Conservation (phyloP, 2,888 invertebrate genomes). For the Cephus rjabovi region DNA sequence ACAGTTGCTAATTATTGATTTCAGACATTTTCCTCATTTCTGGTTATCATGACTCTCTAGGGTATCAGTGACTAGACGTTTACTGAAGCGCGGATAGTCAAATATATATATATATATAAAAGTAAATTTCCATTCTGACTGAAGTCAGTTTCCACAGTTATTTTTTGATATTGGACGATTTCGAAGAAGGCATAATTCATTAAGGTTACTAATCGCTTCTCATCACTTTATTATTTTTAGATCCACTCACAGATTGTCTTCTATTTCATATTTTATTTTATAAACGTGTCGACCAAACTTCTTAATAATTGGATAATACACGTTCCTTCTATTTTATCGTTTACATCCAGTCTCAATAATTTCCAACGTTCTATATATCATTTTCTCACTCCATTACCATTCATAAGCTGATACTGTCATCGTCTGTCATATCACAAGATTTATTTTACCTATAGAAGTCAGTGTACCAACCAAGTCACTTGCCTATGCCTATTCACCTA, state of each 20-base stretch:
- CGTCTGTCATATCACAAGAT: neutral
- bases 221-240: neutral
- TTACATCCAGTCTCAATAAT: neutral
- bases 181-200: neutral
- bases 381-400: neutral
- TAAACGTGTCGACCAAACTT: neutral
- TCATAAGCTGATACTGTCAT: neutral
- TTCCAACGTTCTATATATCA: neutral
- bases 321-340: neutral
- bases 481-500: neutral
- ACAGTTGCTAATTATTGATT: no score
- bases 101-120: neutral
- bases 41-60: neutral
- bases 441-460: neutral
- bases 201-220: neutral
- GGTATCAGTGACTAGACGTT: neutral
- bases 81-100: neutral
- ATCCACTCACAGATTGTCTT: neutral
- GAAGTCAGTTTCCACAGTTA: neutral
- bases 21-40: neutral
- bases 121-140: neutral
- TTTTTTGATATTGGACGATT: neutral
- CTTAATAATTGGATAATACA: neutral
- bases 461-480: neutral
- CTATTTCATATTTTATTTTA: neutral